A percentile compares a stretch with the other conserved stretches of the same genome.
phyloP scores from a whole-genome alignment of 53 echinoderm and acorn worm species.

The Paracentrotus lividus region DNA sequence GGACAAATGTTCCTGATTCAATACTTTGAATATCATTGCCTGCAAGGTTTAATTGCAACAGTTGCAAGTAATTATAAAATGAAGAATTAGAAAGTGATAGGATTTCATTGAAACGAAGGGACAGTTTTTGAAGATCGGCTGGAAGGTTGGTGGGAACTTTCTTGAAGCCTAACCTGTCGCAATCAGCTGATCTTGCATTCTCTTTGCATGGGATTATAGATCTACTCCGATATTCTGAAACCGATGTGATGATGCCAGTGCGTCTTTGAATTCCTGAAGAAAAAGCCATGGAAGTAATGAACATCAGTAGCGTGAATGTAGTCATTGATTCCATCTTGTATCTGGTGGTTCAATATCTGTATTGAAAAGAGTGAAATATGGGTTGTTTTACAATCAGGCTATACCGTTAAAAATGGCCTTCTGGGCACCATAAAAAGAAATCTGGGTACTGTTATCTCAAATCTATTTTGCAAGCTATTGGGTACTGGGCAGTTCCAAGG shows the following conservation, averaged over 20 bases:
- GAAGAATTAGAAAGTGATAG: not conserved
- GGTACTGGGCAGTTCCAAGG: too few relatives aligned
- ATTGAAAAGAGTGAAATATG: not conserved
- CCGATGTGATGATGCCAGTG: too few relatives aligned
- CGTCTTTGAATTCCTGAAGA: not conserved
- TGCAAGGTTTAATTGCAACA: not conserved
- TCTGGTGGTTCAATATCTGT: not conserved
- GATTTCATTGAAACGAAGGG: not conserved
- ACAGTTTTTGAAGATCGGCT: not conserved
- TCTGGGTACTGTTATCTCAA: too few relatives aligned
- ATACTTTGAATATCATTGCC: not conserved
- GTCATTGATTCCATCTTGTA: not conserved
- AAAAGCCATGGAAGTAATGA: not conserved
- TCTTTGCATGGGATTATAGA: not conserved
- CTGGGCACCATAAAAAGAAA: too few relatives aligned
- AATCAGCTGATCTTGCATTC: not conserved
- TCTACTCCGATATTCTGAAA: not conserved
- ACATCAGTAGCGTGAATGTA: not conserved
- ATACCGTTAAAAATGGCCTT: too few relatives aligned
- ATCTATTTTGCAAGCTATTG: too few relatives aligned
- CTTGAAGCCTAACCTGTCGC: not conserved
- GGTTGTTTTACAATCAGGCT: too few relatives aligned
- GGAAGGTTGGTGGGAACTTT: not conserved
- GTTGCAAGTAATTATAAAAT: not conserved
- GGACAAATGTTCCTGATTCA: not conserved